phyloP scores from a whole-genome alignment of 2,113 vertebrate genomes.

The Ardeotis arabs region DNA sequence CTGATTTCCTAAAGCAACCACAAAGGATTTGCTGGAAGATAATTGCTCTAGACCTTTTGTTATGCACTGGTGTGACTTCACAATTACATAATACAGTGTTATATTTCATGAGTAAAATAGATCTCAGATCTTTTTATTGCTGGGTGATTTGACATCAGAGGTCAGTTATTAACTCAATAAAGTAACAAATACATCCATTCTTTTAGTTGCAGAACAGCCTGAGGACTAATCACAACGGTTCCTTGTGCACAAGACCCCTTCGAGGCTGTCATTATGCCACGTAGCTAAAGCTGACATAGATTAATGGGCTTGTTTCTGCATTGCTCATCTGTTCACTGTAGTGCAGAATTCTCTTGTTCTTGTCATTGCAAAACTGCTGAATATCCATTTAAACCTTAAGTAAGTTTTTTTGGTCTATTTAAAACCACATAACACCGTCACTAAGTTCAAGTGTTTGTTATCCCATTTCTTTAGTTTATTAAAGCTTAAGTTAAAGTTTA shows the following conservation, averaged over 20 bases:
- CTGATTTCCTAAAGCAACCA: background rate
- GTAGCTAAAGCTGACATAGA: conserved; percentile 3
- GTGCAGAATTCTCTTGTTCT: background rate
- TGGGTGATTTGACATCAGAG: background rate
- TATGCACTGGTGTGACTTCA: background rate
- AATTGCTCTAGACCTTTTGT: conserved; percentile 15
- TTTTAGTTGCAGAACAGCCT: background rate
- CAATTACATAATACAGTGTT: background rate
- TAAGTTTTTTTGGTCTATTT: background rate
- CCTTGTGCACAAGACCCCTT: conserved; percentile 18
- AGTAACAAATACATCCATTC: conserved; percentile 1
- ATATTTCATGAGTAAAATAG: background rate
- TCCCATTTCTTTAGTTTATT: background rate
- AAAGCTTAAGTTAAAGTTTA: background rate
- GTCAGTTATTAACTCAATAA: background rate
- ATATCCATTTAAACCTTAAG: background rate
- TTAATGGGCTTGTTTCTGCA: conserved; percentile 22
- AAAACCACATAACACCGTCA: background rate
- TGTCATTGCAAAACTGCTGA: background rate
- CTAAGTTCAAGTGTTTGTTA: background rate
- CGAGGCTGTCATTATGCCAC: background rate
- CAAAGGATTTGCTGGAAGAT: background rate
- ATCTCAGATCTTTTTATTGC: background rate
- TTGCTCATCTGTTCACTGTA: conserved; percentile 1
- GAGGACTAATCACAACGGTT: background rate